These are phyloP conservation scores for Bombus balteatus DNA, from an alignment of 1,140 invertebrate species.

Conservation along the genomic window DNA sequence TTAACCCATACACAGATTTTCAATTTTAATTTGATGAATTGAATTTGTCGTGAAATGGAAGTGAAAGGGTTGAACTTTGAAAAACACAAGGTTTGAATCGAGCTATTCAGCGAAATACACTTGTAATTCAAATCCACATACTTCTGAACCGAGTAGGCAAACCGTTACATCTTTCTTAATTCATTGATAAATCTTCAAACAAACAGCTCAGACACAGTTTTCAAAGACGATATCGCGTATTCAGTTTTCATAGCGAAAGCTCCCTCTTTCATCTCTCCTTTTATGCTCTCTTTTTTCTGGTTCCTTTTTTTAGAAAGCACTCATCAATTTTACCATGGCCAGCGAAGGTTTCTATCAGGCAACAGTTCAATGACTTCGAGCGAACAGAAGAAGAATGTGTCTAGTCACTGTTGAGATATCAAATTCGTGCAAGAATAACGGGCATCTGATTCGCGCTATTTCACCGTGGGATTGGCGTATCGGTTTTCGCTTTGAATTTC, in stretches of 20 bases:
- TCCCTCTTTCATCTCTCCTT: not conserved
- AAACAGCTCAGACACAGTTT: too few species aligned
- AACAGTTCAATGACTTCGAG: slow-evolving; percentile 44
- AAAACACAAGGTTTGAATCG: too few species aligned
- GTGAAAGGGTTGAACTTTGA: too few species aligned
- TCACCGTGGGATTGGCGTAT: not conserved
- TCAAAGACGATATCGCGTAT: too few species aligned
- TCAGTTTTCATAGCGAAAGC: too few species aligned
- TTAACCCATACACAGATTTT: not conserved
- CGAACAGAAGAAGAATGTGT: slow-evolving; percentile 43
- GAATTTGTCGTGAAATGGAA: too few species aligned
- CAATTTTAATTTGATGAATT: too few species aligned
- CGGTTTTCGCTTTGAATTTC: slow-evolving; percentile 24
- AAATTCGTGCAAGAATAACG: slow-evolving; percentile 33
- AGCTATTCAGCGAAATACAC: too few species aligned
- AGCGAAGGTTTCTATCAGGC: slow-evolving; percentile 41
- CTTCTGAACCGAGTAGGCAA: too few species aligned
- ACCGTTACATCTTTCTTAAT: too few species aligned
- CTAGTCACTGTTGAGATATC: slow-evolving; percentile 44
- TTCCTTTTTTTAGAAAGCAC: not conserved
- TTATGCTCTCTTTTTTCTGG: not conserved
- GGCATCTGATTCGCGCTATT: slow-evolving; percentile 18
- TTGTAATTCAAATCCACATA: too few species aligned
- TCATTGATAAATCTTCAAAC: too few species aligned
- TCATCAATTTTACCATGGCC: slow-evolving; percentile 33